Evolutionary conservation across 2,888 invertebrate species (phyloP).

Genomic region (Trissolcus brochymenae): DNA sequence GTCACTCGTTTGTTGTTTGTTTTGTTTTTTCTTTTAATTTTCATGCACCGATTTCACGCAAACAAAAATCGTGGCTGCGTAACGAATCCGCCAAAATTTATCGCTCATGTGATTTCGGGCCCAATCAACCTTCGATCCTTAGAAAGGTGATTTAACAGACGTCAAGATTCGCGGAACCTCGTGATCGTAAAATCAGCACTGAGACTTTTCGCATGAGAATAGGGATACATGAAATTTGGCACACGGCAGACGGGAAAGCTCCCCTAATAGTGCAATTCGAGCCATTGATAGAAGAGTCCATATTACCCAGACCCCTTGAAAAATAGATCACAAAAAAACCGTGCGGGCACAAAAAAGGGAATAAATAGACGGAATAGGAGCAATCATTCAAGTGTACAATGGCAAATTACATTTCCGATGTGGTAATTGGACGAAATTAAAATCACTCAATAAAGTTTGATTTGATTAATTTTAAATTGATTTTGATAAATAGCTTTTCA

Average conservation of each 20-base stretch:
- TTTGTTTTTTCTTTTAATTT: background rate
- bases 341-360: conserved; percentile 35
- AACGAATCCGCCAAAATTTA: conserved; percentile 52
- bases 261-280: conserved; percentile 26
- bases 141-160: conserved; percentile 39
- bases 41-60: conserved; percentile 13
- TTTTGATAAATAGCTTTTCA: conserved; percentile 33
- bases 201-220: conserved; percentile 39
- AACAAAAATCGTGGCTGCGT: conserved; percentile 40
- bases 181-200: conserved; percentile 61
- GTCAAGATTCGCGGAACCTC: conserved; percentile 58
- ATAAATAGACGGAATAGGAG: conserved; percentile 51
- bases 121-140: conserved; percentile 59
- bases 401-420: conserved; percentile 49
- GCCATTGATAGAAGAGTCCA: conserved; percentile 41
- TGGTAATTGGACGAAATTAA: conserved; percentile 52
- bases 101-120: conserved; percentile 55
- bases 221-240: conserved; percentile 51
- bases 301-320: conserved; percentile 50
- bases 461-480: conserved; percentile 38
- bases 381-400: conserved; percentile 58
- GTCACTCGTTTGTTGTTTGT: conserved; percentile 8
- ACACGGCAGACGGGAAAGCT: conserved; percentile 32
- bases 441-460: conserved; percentile 48
- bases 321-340: conserved; percentile 43